Evolutionary conservation across 2,888 invertebrate genomes (phyloP).

Genomic region (Cremastobaeus sp.): DNA sequence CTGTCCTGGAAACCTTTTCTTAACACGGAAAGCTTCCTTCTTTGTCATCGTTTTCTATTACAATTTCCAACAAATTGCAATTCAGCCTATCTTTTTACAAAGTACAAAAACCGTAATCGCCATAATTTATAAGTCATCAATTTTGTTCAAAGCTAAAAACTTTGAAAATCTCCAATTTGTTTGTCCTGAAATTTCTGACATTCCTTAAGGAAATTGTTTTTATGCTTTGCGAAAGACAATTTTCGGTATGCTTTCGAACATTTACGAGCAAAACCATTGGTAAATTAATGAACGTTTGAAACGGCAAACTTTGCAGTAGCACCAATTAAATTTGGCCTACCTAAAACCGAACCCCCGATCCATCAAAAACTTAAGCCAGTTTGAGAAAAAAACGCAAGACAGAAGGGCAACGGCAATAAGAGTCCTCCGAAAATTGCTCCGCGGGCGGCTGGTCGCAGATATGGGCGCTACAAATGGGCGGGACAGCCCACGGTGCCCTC

Average conservation of each 20-base stretch:
- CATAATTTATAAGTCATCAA: no score
- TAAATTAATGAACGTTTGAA: background rate
- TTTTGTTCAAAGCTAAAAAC: no score
- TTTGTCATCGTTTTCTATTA: background rate
- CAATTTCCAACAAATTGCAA: background rate
- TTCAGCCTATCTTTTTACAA: background rate
- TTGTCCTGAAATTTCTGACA: no score
- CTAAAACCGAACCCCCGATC: conserved; percentile 1
- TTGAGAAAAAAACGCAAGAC: conserved; percentile 24
- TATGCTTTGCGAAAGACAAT: no score
- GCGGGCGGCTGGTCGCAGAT: conserved; percentile 75
- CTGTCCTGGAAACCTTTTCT: conserved; percentile 27
- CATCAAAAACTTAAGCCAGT: conserved; percentile 6
- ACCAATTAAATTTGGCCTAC: conserved; percentile 15
- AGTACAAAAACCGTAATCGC: no score
- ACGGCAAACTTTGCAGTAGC: conserved; percentile 9
- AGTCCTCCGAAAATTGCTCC: conserved; percentile 64
- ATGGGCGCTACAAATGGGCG: conserved; percentile 77
- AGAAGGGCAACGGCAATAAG: conserved; percentile 3
- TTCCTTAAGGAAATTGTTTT: no score
- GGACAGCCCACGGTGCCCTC: conserved; percentile 73
- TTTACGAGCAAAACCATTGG: no score
- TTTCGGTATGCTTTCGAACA: no score
- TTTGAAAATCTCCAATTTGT: no score
- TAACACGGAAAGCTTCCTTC: background rate